phyloP scores from a whole-genome alignment of 2,888 invertebrate genomes.

The Hyppa rectilinea region DNA sequence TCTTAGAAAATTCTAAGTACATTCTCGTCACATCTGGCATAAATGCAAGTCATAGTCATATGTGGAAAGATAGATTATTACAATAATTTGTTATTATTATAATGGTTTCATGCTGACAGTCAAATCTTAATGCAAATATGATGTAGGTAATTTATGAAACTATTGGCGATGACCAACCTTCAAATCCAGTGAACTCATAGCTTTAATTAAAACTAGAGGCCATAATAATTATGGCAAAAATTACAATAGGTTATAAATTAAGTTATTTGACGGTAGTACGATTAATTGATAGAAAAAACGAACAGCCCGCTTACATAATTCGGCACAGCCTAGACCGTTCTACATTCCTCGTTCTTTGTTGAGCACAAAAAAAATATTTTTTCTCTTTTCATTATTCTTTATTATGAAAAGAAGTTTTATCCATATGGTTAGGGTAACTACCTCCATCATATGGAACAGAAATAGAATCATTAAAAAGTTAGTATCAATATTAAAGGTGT shows the following conservation, averaged over 20 bases:
- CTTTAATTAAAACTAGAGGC: constrained; percentile 7
- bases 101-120: constrained; percentile 17
- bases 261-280: constrained; percentile 18
- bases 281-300: constrained; percentile 21
- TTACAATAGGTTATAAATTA: constrained; percentile 6
- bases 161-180: not conserved
- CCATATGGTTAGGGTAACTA: too few relatives aligned
- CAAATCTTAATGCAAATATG: constrained; percentile 9
- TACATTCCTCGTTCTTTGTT: constrained; percentile 17
- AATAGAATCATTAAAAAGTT: too few relatives aligned
- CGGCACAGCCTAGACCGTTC: not conserved
- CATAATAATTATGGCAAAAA: constrained; percentile 14
- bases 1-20: constrained; percentile 38
- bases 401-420: too few relatives aligned
- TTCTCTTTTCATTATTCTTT: too few relatives aligned
- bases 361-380: too few relatives aligned
- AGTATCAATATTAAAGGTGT: constrained; percentile 7
- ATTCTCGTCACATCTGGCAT: constrained; percentile 50
- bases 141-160: not conserved
- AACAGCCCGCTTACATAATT: constrained; percentile 23
- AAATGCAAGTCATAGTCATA: constrained; percentile 45
- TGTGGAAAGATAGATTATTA: constrained; percentile 38
- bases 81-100: constrained; percentile 34
- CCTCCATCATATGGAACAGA: too few relatives aligned
- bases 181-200: not conserved